Conservation (phyloP, 2,888 invertebrate genomes). For the Catonia carolina region DNA sequence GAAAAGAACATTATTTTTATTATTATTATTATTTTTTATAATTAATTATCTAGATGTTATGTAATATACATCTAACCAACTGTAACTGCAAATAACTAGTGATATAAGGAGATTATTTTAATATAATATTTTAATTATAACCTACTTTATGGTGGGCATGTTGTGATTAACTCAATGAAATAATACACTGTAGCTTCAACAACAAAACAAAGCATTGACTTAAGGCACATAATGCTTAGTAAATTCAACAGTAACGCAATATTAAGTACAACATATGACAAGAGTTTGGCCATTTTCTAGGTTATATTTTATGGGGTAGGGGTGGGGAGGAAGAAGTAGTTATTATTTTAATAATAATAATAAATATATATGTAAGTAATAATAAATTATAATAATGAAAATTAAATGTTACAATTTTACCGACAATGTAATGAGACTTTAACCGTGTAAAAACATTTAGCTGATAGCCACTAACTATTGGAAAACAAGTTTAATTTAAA, state of each 20-base stretch:
- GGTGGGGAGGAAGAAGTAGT: conserved; percentile 3
- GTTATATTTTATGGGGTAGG: too few species aligned
- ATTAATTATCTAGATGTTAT: too few species aligned
- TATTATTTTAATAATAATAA: conserved; percentile 16
- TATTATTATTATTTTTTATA: conserved; percentile 1
- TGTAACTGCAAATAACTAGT: conserved; percentile 12
- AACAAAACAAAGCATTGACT: conserved; percentile 34
- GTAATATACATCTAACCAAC: background rate
- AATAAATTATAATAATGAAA: too few species aligned
- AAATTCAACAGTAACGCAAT: conserved; percentile 36
- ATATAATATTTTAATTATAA: too few species aligned
- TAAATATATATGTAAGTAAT: conserved; percentile 12
- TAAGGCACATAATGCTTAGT: conserved; percentile 39
- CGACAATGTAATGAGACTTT: too few species aligned
- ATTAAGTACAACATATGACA: conserved; percentile 29
- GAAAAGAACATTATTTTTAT: conserved; percentile 4
- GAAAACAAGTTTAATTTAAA: background rate
- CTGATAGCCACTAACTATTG: background rate
- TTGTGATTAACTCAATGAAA: conserved; percentile 24
- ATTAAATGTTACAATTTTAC: too few species aligned
- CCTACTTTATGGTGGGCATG: conserved; percentile 10
- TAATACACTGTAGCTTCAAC: conserved; percentile 28
- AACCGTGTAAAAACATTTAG: background rate
- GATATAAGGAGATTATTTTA: conserved; percentile 3
- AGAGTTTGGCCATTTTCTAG: conserved; percentile 19